Evolutionary conservation across 2,113 vertebrate genomes (phyloP), one percentile per base, ranked within the genome.

Genomic region (Furnarius figulus): DNA sequence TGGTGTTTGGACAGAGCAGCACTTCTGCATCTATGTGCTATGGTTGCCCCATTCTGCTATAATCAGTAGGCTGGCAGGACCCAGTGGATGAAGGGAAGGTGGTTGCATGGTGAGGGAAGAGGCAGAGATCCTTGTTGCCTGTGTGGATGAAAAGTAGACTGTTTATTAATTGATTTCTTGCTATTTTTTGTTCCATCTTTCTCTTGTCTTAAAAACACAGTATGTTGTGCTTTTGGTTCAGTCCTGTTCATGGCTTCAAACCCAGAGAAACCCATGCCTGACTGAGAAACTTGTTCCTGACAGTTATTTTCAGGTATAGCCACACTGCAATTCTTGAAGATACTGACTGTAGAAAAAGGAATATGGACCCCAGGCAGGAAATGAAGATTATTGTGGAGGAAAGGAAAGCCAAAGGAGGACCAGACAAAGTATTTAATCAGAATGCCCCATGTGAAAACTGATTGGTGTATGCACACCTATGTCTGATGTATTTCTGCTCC

Each of bases 1-100:
- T n/a, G 31, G 11, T 65, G 30, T 63, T 75, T 53, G 40, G 47
- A 6, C 15, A 63, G 20, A 70, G 55, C 59, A 77, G 30, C 24
- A 16, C 39, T 31, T 62, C 24, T 55, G 16, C 5, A 10, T 52
- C 52, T 0, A 0, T 11, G 22, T 73, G 31, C 63, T 68, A 0
- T 40, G 22, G n/a, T 46, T 31, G 8, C 30, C 27, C 37, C 5
- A 2, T 61, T 56, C 79, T 1, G 0, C 55, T 47, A 1, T 14
- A 42, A 62, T 49, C 40, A 8, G 8, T 31, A 14, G 35, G 39
- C 30, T 44, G 61, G 42, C 44, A 33, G 67, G 35, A 65, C 20
- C 30, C 25, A 25, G 17, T 5, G 19, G 35, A 12, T 76, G 37
- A 66, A 70, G 59, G 35, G 25, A 25, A 44, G 39, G 40, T 2